phyloP scores from a whole-genome alignment of 2,797 vertebrate species.

The Cossypha niveicapilla region DNA sequence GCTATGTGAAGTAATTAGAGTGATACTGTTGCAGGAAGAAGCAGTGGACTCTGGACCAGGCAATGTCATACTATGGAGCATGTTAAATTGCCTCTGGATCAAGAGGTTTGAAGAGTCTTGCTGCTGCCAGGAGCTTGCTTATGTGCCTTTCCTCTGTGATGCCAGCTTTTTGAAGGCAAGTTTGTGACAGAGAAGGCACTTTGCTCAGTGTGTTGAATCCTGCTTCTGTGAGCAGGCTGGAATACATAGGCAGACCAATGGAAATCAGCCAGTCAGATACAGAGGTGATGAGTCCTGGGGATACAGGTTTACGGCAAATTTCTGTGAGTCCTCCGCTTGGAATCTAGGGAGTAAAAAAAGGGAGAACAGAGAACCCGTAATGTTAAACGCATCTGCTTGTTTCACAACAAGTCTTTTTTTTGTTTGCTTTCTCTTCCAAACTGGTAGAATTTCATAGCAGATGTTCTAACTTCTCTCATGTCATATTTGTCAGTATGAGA shows the following conservation, averaged over 20 bases:
- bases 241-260: conserved; percentile 93
- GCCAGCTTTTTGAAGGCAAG: conserved; percentile 83
- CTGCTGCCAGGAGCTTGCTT: conserved; percentile 85
- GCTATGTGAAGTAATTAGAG: conserved; percentile 28
- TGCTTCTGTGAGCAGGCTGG: conserved; percentile 76
- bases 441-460: not conserved
- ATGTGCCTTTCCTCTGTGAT: conserved; percentile 88
- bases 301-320: conserved; percentile 86
- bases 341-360: conserved; percentile 78
- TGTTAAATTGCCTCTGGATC: conserved; percentile 71
- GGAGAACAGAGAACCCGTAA: not conserved
- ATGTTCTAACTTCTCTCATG: not conserved
- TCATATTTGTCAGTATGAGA: not conserved
- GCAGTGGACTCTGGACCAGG: conserved; percentile 37
- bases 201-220: conserved; percentile 85
- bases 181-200: conserved; percentile 87
- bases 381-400: not conserved
- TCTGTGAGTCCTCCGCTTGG: conserved; percentile 92
- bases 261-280: conserved; percentile 91
- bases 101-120: conserved; percentile 78
- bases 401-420: not conserved
- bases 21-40: conserved; percentile 39
- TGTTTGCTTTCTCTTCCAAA: not conserved
- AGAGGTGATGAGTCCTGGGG: conserved; percentile 80
- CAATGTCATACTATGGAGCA: not conserved